Evolutionary conservation across 2,888 invertebrate species (phyloP).

Genomic region (Pemphredon lugubris): DNA sequence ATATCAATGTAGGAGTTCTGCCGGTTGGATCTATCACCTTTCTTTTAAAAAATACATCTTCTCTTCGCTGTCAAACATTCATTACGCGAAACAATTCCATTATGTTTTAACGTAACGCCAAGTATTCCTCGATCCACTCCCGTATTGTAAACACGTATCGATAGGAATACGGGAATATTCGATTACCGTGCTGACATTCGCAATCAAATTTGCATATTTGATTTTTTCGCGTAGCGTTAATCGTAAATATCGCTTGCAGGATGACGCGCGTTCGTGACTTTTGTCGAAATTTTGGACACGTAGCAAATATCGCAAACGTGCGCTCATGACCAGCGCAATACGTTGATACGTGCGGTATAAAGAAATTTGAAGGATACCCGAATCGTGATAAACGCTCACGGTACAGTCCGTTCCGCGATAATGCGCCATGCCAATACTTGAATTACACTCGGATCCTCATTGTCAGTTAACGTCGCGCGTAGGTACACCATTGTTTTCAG

Average conservation of each 20-base stretch:
- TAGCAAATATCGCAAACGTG: not conserved
- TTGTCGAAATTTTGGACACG: not conserved
- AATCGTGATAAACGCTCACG: conserved; percentile 30
- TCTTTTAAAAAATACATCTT: too few species aligned
- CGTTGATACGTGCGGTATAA: not conserved
- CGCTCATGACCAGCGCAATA: conserved; percentile 60
- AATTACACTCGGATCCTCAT: not conserved
- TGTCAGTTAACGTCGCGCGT: not conserved
- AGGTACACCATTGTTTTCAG: conserved; percentile 40
- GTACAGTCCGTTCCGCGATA: conserved; percentile 36
- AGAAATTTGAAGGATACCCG: conserved; percentile 20
- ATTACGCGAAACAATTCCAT: too few species aligned
- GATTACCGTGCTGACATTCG: too few species aligned
- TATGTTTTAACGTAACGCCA: too few species aligned
- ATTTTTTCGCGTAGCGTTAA: not conserved
- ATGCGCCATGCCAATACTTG: conserved; percentile 6
- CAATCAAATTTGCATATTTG: too few species aligned
- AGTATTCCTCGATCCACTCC: too few species aligned
- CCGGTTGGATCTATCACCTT: too few species aligned
- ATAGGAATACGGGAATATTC: too few species aligned
- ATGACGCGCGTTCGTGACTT: not conserved
- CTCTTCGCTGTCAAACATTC: too few species aligned
- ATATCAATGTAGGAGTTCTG: too few species aligned
- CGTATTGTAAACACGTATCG: too few species aligned
- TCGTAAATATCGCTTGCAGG: not conserved